Conservation (phyloP, 2,797 vertebrate species). For the Limosa lapponica region DNA sequence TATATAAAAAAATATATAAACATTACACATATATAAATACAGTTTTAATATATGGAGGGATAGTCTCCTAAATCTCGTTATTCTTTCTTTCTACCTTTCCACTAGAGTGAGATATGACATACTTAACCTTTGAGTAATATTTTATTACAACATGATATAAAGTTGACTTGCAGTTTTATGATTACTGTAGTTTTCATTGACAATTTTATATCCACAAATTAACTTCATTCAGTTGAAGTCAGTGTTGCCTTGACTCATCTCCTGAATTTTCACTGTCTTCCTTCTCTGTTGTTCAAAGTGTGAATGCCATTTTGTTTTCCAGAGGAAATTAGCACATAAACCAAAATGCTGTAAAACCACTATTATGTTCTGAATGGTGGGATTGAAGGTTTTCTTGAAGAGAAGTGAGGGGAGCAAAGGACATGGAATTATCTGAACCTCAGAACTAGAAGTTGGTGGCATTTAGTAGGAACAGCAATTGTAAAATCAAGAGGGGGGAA, state of each 20-base stretch:
- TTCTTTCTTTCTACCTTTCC: background rate
- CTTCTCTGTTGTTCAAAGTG: background rate
- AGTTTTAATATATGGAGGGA: background rate
- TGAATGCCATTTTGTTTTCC: background rate
- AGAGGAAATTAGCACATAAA: background rate
- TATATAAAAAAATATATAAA: background rate
- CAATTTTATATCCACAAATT: background rate
- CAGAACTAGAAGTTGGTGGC: background rate
- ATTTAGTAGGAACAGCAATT: background rate
- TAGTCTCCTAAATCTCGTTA: background rate
- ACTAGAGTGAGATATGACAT: rapidly evolving
- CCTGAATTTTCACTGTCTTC: background rate
- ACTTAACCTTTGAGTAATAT: background rate
- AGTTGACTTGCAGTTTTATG: constrained; percentile 10
- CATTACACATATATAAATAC: background rate
- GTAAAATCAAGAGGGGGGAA: background rate
- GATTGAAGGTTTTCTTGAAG: background rate
- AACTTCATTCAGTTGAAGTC: background rate
- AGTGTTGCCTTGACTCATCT: rapidly evolving
- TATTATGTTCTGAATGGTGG: background rate
- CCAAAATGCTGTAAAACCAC: background rate
- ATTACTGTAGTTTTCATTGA: background rate
- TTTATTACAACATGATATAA: background rate
- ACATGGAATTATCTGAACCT: background rate
- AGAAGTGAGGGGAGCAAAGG: background rate